Evolutionary conservation across 2,797 vertebrate species (phyloP).

Genomic region (Tokudaia tokunoshimensis): DNA sequence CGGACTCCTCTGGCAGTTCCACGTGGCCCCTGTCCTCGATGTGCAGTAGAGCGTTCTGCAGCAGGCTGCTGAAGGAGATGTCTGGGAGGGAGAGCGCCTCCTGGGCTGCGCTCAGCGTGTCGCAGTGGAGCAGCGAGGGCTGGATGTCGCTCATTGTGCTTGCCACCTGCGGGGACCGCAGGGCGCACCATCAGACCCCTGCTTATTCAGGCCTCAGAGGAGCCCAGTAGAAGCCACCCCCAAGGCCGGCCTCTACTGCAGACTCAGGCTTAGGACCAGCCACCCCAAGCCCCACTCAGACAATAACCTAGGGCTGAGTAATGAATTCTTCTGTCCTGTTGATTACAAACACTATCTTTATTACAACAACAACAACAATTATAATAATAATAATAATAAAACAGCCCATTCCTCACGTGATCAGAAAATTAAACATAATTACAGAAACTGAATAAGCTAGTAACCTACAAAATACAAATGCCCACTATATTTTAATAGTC

Average conservation of each 20-base stretch:
- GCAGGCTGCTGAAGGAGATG: constrained; percentile 83
- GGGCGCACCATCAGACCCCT: constrained; percentile 82
- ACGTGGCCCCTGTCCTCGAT: constrained; percentile 79
- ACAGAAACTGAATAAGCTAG: not conserved
- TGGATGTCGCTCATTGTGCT: constrained; percentile 80
- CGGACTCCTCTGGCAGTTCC: constrained; percentile 82
- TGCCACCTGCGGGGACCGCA: constrained; percentile 86
- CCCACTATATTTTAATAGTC: constrained; percentile 1
- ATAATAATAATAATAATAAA: not conserved
- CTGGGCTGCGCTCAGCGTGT: constrained; percentile 77
- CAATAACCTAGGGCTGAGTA: not conserved
- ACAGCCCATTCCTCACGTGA: not conserved
- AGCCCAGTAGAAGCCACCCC: constrained; percentile 1
- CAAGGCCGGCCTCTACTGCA: not conserved
- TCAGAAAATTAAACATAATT: not conserved
- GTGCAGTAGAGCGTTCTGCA: constrained; percentile 72
- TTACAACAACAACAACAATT: not conserved
- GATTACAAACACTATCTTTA: not conserved
- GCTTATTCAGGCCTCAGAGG: constrained; percentile 59
- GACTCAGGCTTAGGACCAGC: not conserved
- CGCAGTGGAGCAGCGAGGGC: constrained; percentile 74
- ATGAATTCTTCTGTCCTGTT: not conserved
- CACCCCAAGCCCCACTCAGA: constrained; percentile 62
- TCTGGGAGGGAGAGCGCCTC: constrained; percentile 79
- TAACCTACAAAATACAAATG: constrained; percentile 42